Percentiles rank a stretch among this genome's conserved stretches.
phyloP scores from a whole-genome alignment of 2,797 vertebrate species.

The Pyrocephalus nanus region DNA sequence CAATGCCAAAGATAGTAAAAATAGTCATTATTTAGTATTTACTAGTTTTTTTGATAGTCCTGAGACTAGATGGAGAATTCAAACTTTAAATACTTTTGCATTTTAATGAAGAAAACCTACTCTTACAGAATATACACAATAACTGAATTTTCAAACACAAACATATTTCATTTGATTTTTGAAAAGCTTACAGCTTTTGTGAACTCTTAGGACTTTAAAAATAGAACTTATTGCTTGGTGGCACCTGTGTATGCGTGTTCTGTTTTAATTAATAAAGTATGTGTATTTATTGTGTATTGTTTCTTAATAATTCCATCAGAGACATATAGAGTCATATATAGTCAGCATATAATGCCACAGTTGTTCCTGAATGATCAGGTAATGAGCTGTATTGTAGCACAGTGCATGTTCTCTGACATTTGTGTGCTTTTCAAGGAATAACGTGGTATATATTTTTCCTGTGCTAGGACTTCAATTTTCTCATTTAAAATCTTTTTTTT shows the following conservation, averaged over 20 bases:
- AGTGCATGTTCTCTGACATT: neutral
- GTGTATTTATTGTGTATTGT: neutral
- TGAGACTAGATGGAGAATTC: neutral
- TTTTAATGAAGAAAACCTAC: neutral
- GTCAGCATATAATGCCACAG: neutral
- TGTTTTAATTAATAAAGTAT: neutral
- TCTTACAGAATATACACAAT: neutral
- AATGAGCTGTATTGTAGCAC: neutral
- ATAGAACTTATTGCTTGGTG: neutral
- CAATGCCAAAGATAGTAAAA: neutral
- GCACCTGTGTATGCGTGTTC: neutral
- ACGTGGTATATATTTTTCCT: neutral
- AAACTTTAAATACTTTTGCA: neutral
- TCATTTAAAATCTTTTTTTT: neutral
- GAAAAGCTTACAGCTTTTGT: neutral
- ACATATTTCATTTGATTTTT: neutral
- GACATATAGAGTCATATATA: too few species aligned
- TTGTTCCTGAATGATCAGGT: neutral
- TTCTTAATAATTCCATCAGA: neutral
- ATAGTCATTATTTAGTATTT: neutral
- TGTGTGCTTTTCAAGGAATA: neutral
- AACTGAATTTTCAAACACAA: neutral
- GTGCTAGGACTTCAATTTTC: neutral
- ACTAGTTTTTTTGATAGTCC: neutral
- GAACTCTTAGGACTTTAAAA: neutral